phyloP scores from a whole-genome alignment of 2,888 invertebrate genomes.

The Trachelus troglodyta region DNA sequence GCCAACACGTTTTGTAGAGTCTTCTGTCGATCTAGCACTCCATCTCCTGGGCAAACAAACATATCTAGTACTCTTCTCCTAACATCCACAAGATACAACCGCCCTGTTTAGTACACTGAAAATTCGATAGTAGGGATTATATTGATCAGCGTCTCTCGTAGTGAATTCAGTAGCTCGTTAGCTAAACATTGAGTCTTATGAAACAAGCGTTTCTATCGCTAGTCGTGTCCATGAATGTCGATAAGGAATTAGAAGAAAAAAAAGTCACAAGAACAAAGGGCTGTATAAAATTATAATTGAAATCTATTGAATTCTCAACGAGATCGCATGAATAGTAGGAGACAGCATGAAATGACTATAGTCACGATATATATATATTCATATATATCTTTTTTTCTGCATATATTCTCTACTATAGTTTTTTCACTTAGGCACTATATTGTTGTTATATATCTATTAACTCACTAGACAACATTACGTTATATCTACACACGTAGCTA shows the following conservation, averaged over 20 bases:
- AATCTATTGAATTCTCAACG: constrained; percentile 31
- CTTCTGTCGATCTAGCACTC: background rate
- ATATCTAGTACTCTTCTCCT: background rate
- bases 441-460: constrained; percentile 17
- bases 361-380: constrained; percentile 13
- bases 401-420: constrained; percentile 20
- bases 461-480: constrained; percentile 14
- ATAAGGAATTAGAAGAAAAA: constrained; percentile 5
- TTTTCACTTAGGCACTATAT: constrained; percentile 30
- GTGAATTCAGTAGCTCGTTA: background rate
- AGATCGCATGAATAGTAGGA: constrained; percentile 29
- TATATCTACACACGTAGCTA: constrained; percentile 13
- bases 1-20: background rate
- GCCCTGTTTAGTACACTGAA: constrained; percentile 4
- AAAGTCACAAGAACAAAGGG: background rate
- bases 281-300: constrained; percentile 15
- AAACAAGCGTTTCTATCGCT: background rate
- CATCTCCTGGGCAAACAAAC: background rate
- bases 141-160: background rate
- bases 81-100: background rate
- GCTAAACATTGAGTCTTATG: background rate
- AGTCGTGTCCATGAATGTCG: background rate
- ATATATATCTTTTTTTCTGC: constrained; percentile 18
- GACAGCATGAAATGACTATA: constrained; percentile 42
- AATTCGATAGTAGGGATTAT: constrained; percentile 5